phyloP scores from a whole-genome alignment of 2,113 vertebrate species.

The Phocoena sinus region DNA sequence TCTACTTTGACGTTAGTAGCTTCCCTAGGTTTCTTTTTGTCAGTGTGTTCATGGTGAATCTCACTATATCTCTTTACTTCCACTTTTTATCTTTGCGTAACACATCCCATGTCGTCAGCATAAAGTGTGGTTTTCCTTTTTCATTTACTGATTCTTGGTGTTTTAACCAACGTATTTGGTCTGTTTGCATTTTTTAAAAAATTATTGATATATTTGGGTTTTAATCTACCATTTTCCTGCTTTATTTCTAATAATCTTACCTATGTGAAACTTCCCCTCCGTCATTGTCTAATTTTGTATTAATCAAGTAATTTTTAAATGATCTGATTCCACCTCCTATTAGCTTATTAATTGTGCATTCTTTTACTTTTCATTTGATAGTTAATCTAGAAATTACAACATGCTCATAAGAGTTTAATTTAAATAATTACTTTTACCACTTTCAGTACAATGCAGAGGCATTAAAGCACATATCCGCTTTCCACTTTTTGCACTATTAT shows the following conservation, averaged over 20 bases:
- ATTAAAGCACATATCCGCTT: not conserved
- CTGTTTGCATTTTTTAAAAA: not conserved
- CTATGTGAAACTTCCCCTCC: not conserved
- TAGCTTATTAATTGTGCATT: not conserved
- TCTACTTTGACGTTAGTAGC: not conserved
- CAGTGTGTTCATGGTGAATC: not conserved
- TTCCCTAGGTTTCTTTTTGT: not conserved
- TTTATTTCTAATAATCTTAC: not conserved
- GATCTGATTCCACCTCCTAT: not conserved
- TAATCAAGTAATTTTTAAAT: not conserved
- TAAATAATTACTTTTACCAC: not conserved
- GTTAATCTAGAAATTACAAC: not conserved
- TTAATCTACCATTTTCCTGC: not conserved
- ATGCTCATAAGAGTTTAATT: not conserved
- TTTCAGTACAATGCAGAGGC: not conserved
- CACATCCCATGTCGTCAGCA: not conserved
- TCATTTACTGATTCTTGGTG: not conserved
- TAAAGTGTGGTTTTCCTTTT: not conserved
- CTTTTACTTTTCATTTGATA: constrained; percentile 15
- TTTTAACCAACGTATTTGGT: not conserved
- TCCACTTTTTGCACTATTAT: not conserved
- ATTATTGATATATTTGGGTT: not conserved
- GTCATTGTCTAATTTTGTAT: not conserved
- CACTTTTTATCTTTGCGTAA: not conserved
- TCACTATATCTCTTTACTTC: not conserved